Base-by-base conservation (phyloP, 2,113 vertebrate species). In the Proterorhinus semilunaris region DNA sequence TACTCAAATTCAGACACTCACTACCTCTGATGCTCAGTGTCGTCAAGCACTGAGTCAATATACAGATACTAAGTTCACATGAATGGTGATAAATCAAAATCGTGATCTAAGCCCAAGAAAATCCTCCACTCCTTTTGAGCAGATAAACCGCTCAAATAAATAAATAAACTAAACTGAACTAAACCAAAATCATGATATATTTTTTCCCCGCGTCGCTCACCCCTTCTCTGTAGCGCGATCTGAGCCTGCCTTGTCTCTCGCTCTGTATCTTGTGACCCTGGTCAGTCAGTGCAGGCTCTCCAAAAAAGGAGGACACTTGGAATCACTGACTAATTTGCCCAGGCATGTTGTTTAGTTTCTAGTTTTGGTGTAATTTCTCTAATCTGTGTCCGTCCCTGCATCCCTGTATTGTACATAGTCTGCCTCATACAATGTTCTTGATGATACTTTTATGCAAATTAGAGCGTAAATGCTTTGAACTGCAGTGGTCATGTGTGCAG, bases 251-350 rank as follows among this genome's bases (percentile, higher is more conserved):
- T 68, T 54, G 49, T 67, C 49, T 59, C 50, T 57, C 27, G 27
- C 67, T 71, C 49, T 8, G 52, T 76, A 76, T 88, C 91, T 88
- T 74, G 83, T 91, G 91, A 93, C 88, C 79, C 55, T 58, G 55
- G 55, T 77, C 79, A 36, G 62, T 70, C 72, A 46, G 43, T 68
- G 84, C 75, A 83, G 63, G 82, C 82, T 84, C 75, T 1, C 80
- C 87, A 73, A 74, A 82, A 86, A 92, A 90, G 86, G 90, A 90
- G 87, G 89, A 53, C 89, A 82, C 82, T 84, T 72, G 87, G 91
- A 93, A 92, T 92, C 85, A 83, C 80, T 92, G 91, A 92, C 89
- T 78, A 76, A 87, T 80, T 74, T 77, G 72, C 90, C 80, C 83
- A 80, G 85, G 91, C 87, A 90, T 92, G 27, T 91, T 91, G 16